A percentile compares a stretch with the other conserved stretches of the same genome.
Evolutionary conservation across 2,797 vertebrate species (phyloP).

Genomic region (Clarias laeviceps): DNA sequence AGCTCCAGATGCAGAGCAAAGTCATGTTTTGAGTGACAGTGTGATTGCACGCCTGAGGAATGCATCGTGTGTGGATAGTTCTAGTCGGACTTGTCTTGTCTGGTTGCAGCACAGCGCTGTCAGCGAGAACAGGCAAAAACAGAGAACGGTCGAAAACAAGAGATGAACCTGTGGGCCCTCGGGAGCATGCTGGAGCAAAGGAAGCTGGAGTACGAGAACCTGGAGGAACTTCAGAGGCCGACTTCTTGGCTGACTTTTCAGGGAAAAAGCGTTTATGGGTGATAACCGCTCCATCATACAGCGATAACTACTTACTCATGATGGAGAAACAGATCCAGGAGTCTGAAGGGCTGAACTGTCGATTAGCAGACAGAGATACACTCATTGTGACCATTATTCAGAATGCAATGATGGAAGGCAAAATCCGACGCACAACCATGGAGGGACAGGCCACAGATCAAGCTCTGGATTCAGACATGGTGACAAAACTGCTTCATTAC

Average conservation of each 20-base stretch:
- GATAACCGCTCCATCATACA: slow-evolving; percentile 74
- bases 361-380: slow-evolving; percentile 78
- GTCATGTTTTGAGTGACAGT: slow-evolving; percentile 23
- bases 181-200: slow-evolving; percentile 57
- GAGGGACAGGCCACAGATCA: slow-evolving; percentile 72
- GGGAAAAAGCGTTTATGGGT: slow-evolving; percentile 80
- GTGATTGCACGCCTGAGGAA: slow-evolving; percentile 52
- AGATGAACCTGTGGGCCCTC: slow-evolving; percentile 65
- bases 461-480: slow-evolving; percentile 72
- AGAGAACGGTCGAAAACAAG: slow-evolving; percentile 66
- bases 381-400: slow-evolving; percentile 79
- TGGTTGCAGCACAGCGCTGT: slow-evolving; percentile 57
- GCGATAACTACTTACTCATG: slow-evolving; percentile 76
- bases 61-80: slow-evolving; percentile 59
- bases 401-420: slow-evolving; percentile 82
- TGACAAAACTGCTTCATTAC: slow-evolving; percentile 75
- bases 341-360: slow-evolving; percentile 74
- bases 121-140: slow-evolving; percentile 55
- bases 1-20: slow-evolving; percentile 41
- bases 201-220: slow-evolving; percentile 44
- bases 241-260: slow-evolving; percentile 75
- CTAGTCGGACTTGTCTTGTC: slow-evolving; percentile 67
- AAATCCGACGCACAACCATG: slow-evolving; percentile 71
- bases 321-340: slow-evolving; percentile 81
- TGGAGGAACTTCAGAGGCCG: slow-evolving; percentile 62